Base-by-base conservation (phyloP, 2,113 vertebrate species). In the Bufo bufo region DNA sequence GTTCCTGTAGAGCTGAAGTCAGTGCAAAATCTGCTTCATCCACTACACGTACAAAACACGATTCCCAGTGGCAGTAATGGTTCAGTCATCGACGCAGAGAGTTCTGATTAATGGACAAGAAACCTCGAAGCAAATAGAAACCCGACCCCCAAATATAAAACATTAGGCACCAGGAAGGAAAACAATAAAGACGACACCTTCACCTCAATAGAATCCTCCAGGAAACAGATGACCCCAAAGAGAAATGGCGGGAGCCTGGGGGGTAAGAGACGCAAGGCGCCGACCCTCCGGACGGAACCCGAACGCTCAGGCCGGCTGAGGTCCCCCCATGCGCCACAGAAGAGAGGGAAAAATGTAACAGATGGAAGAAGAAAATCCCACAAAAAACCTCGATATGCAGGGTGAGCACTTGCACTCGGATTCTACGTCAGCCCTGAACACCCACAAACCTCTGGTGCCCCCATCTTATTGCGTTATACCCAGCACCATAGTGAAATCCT, bases 21-120 rank as follows among this genome's bases (percentile, higher is more conserved):
- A 94, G 94, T 94, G 94, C 95, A 95, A 95, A 94, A 94, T 92
- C 92, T 19, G 93, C 94, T 90, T 94, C 91, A 87, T 82, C 89
- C 87, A 90, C 92, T 92, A 90, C 91, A 92, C 84, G 90, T 93
- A 93, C 90, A 94, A 93, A 94, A 92, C 89, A n/a, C 0, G 45
- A 74, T 19, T 75, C 19, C 2, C 3, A 54, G 84, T 88, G 93
- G 93, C 91, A 93, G 91, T 91, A 91, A 90, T 90, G 89, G 58
- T 83, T 77, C 69, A 83, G 77, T 87, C 77, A 47, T 52, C 59
- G 4, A 17, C 17, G 9, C 80, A 81, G 54, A 85, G 63, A 77
- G 56, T 56, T 71, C 43, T 33, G 61, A 77, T 23, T 20, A 85
- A 74, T 33, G 50, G 50, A 69, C 11, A 54, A 71, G 9, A 69